phyloP scores from a whole-genome alignment of 2,888 invertebrate genomes.

The Dione juno region DNA sequence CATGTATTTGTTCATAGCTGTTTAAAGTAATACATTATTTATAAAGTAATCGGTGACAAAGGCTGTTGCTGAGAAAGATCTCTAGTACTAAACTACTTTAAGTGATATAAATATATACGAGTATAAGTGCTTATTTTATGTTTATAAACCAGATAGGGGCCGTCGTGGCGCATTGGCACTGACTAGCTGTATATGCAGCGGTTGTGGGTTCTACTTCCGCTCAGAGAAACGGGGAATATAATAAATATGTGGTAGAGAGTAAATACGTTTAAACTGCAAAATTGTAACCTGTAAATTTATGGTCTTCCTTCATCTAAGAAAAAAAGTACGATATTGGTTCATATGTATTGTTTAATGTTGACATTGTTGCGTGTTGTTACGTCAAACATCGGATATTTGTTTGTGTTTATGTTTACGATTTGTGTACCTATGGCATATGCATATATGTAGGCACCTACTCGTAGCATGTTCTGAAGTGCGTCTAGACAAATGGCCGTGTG shows the following conservation, averaged over 20 bases:
- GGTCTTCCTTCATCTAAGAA: conserved; percentile 2
- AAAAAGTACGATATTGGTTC: conserved; percentile 34
- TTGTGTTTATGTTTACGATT: conserved; percentile 25
- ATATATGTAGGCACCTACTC: too few species aligned
- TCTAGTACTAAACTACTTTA: neutral
- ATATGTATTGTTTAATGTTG: conserved; percentile 30
- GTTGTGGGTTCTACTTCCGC: too few species aligned
- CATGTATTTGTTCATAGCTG: conserved; percentile 16
- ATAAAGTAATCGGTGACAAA: conserved; percentile 5
- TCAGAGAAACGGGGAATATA: too few species aligned
- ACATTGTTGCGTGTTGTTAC: conserved; percentile 29
- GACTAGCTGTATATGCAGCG: too few species aligned
- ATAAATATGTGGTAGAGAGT: too few species aligned
- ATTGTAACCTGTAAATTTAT: neutral
- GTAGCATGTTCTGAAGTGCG: too few species aligned
- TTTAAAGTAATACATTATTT: conserved; percentile 22
- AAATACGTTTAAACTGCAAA: neutral
- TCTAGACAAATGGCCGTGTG: neutral
- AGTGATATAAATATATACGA: too few species aligned
- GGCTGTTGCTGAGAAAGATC: neutral
- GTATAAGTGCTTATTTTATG: too few species aligned
- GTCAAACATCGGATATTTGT: conserved; percentile 29
- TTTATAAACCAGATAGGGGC: too few species aligned
- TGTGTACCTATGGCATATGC: conserved; percentile 6
- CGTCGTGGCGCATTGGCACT: too few species aligned